Base-by-base conservation (phyloP, 2,113 vertebrate species). In the Ptyas mucosa region DNA sequence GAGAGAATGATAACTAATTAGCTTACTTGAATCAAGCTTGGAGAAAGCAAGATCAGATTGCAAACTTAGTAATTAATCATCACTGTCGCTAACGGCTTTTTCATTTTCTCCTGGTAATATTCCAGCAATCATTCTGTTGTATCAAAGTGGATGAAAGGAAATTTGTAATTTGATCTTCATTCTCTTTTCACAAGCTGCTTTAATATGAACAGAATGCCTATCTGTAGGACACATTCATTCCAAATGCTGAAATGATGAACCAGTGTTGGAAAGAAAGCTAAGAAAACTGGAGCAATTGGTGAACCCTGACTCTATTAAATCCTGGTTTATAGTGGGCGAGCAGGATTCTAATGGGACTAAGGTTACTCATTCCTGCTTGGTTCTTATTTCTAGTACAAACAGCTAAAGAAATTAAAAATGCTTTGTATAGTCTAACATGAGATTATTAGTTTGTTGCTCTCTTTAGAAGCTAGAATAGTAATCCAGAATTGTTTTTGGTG, bases 161-260 rank as follows among this genome's bases (percentile, higher is more conserved):
- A 85, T 57, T 90, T 90, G 57, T 34, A 93, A 94, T 14, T n/a
- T 75, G n/a, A 93, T 94, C 89, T 85, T 93, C 93, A 85, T 5
- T 10, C 24, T 49, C 1, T 43, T 85, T 91, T 11, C 9, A 34
- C 58, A 91, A 34, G 55, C 43, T 29, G 2, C 86, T 75, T 46
- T n/a, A 18, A n/a, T 85, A 64, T 69, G n/a, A 91, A 34, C 54
- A 52, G 34, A 89, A 81, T 43, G 75, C 18, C 75, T 43, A 43
- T 39, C 34, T 39, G 15, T 39, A n/a, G 75, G 54, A 23, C 8
- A 5, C 8, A 20, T 91, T 93, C 57, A 21, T 29, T 88, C 43
- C 34, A 91, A 8, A 51, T 39, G 64, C 15, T 23, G 58, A 34
- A 91, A n/a, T 11, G 23, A 8, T 57, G 39, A 24, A 18, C 29